These are phyloP conservation scores for Paralichthys olivaceus DNA, from an alignment of 2,113 vertebrate species.

Conservation along the genomic window DNA sequence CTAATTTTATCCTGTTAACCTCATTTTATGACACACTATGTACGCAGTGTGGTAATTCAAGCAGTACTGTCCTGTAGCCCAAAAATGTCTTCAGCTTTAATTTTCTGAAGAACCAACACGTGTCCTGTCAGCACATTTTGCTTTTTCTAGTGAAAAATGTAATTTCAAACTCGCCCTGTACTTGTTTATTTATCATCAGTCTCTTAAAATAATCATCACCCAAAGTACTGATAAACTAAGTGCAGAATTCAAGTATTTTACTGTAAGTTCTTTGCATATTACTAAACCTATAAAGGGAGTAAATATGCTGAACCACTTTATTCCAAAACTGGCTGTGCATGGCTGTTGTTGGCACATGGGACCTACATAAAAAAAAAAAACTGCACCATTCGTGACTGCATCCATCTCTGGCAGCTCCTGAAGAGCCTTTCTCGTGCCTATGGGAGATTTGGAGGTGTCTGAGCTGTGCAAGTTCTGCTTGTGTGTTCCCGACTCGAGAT, in stretches of 20 bases:
- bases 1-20: background rate
- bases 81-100: background rate
- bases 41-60: background rate
- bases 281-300: background rate
- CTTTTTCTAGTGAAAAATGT: background rate
- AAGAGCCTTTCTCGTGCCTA: constrained; percentile 15
- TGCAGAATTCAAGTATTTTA: background rate
- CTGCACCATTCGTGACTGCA: constrained; percentile 30
- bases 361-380: constrained; percentile 21
- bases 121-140: background rate
- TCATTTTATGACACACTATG: background rate
- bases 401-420: constrained; percentile 27
- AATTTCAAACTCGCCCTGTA: too few relatives aligned
- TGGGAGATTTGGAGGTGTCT: background rate
- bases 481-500: constrained; percentile 48
- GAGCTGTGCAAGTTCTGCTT: background rate
- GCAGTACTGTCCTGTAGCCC: background rate
- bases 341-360: constrained; percentile 11
- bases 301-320: constrained; percentile 23
- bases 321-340: constrained; percentile 9
- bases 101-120: background rate
- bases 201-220: too few relatives aligned
- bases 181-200: too few relatives aligned
- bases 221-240: background rate
- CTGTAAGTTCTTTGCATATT: constrained; percentile 10